These are phyloP conservation scores for Tetragnatha montana DNA, from an alignment of 2,888 invertebrate genomes.

Conservation along the genomic window DNA sequence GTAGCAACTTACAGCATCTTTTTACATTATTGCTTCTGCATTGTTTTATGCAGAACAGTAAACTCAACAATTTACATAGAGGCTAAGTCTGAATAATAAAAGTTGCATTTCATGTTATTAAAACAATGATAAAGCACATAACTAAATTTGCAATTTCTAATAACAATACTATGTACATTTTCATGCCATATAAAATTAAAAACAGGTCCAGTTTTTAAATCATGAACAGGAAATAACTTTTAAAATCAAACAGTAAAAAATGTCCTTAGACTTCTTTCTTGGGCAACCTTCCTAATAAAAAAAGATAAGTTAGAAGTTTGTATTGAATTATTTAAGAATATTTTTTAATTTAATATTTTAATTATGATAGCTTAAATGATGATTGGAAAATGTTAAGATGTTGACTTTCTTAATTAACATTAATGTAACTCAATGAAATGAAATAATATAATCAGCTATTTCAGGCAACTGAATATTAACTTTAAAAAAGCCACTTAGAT, in stretches of 20 bases:
- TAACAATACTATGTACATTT: slow-evolving; percentile 48
- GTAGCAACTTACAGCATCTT: not conserved
- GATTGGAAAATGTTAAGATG: too few species aligned
- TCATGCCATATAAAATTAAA: slow-evolving; percentile 47
- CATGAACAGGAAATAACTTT: slow-evolving; percentile 16
- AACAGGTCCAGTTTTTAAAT: slow-evolving; percentile 40
- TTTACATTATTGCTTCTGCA: not conserved
- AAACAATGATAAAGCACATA: slow-evolving; percentile 42
- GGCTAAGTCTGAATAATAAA: not conserved
- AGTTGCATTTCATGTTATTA: not conserved
- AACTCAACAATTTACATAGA: not conserved
- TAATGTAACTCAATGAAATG: too few species aligned
- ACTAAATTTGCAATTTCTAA: slow-evolving; percentile 40
- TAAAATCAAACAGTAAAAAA: slow-evolving; percentile 53
- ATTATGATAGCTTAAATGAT: too few species aligned
- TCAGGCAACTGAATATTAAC: too few species aligned
- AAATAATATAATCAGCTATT: too few species aligned
- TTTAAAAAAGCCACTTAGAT: too few species aligned
- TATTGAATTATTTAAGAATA: too few species aligned
- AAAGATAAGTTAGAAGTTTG: not conserved
- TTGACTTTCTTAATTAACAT: too few species aligned
- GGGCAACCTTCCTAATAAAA: slow-evolving; percentile 23
- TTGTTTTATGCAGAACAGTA: not conserved
- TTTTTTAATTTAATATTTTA: too few species aligned
- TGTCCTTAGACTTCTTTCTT: slow-evolving; percentile 22